Evolutionary conservation across 2,888 invertebrate genomes (phyloP), one percentile per base, ranked within the genome.

Genomic region (Mesochorus sp.): DNA sequence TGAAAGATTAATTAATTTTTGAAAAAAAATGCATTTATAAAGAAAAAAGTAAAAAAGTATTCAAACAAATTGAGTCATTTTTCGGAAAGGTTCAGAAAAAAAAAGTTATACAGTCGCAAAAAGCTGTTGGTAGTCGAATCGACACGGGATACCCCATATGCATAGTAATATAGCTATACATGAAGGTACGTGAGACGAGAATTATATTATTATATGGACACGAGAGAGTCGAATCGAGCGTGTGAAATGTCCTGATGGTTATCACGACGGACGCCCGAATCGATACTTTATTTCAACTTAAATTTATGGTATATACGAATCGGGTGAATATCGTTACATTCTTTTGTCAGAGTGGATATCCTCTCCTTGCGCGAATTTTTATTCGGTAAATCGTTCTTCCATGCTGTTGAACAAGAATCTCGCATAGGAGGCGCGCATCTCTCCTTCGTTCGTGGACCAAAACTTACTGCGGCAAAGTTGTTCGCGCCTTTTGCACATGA

Each of bases 231-330:
- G 53, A 49, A 62, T 39, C 49, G 64, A 64, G 62, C 67, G 67
- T 61, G 76, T 72, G 67, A 68, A 73, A 72, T 62, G 72, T 78
- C 67, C 57, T 19, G 77, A 78, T 73, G 73, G 57, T 78, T 78
- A 78, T 78, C 73, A 57, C 42, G 64, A 51, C n/a, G 42, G 57
- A 78, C 67, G 34, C 57, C 59, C 64, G 68, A 59, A 78, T 73
- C 77, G 73, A 73, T 78, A 78, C 73, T 73, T 73, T 73, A 78
- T 78, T 73, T 51, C 61, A 57, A 44, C 49, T 26, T 12, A 49
- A 73, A 70, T 73, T 77, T 73, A 77, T 64, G 42, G 47, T 44
- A 64, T 31, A 31, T 8, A 28, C 71, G 53, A 14, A 17, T 8
- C 55, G 34, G 28, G 28, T 14, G 39, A 61, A 70, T n/a, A n/a